Percentiles rank a stretch among this genome's conserved stretches.
phyloP scores from a whole-genome alignment of 2,113 vertebrate species.

The Mustelus asterias region DNA sequence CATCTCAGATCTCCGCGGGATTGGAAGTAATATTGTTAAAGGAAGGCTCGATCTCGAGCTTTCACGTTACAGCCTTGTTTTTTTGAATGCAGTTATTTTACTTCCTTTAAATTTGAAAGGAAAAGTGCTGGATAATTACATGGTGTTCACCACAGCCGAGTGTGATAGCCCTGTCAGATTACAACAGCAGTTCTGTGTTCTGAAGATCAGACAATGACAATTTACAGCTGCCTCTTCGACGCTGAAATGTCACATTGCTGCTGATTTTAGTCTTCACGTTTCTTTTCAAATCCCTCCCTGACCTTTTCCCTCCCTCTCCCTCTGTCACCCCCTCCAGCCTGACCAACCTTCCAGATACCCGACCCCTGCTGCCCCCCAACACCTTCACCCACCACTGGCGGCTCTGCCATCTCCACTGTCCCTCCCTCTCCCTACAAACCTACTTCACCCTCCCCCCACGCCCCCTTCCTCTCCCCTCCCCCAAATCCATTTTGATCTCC shows the following conservation, averaged over 20 bases:
- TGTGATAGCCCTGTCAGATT: neutral
- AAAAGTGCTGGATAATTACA: neutral
- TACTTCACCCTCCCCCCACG: too few relatives aligned
- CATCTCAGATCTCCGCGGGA: neutral
- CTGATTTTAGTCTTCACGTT: neutral
- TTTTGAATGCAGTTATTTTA: neutral
- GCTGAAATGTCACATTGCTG: neutral
- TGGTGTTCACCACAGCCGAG: neutral
- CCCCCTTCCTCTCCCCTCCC: too few relatives aligned
- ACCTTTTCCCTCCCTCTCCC: neutral
- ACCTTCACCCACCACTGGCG: neutral
- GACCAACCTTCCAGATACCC: neutral
- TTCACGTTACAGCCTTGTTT: neutral
- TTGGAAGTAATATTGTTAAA: neutral
- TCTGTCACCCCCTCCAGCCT: neutral
- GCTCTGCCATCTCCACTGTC: neutral
- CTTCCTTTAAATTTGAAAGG: neutral
- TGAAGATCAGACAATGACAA: neutral
- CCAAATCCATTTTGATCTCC: too few relatives aligned
- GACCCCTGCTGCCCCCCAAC: neutral
- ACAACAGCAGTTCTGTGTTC: neutral
- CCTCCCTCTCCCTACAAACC: too few relatives aligned
- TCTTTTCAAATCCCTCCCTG: neutral
- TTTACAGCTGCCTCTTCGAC: neutral
- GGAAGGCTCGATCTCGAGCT: neutral